A percentile compares a stretch with the other conserved stretches of the same genome.
These are phyloP conservation scores for Myotis yumanensis DNA, from an alignment of 2,113 vertebrate species.

Conservation along the genomic window DNA sequence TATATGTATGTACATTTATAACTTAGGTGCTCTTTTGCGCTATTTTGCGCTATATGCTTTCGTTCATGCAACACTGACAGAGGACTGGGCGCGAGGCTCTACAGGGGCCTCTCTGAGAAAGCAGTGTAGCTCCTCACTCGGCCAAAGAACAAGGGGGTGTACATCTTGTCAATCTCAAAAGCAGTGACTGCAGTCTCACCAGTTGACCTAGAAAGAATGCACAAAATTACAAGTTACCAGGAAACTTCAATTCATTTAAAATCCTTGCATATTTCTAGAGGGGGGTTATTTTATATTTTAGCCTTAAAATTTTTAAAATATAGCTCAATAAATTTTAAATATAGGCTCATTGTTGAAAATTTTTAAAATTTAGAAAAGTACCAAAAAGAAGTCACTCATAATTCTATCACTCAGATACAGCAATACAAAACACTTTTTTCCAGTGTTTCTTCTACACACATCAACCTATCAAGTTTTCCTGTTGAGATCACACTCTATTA, in stretches of 20 bases:
- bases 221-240: neutral
- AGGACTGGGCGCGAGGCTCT: conserved; percentile 75
- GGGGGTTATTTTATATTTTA: neutral
- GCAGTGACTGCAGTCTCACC: conserved; percentile 95
- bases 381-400: neutral
- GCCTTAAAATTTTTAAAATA: neutral
- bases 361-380: neutral
- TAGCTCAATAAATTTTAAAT: neutral
- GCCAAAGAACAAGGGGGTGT: conserved; percentile 95
- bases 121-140: conserved; percentile 98
- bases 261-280: neutral
- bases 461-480: neutral
- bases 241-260: neutral
- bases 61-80: conserved; percentile 82
- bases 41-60: conserved; percentile 75
- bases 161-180: conserved; percentile 98
- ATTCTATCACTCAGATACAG: neutral
- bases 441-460: neutral
- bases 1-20: conserved; percentile 83
- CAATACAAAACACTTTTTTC: neutral
- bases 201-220: conserved; percentile 86
- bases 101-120: conserved; percentile 94
- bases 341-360: neutral
- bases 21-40: conserved; percentile 82
- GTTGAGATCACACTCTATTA: neutral